Base-by-base conservation (phyloP, 2,888 invertebrate genomes). In the Helicoverpa assulta region DNA sequence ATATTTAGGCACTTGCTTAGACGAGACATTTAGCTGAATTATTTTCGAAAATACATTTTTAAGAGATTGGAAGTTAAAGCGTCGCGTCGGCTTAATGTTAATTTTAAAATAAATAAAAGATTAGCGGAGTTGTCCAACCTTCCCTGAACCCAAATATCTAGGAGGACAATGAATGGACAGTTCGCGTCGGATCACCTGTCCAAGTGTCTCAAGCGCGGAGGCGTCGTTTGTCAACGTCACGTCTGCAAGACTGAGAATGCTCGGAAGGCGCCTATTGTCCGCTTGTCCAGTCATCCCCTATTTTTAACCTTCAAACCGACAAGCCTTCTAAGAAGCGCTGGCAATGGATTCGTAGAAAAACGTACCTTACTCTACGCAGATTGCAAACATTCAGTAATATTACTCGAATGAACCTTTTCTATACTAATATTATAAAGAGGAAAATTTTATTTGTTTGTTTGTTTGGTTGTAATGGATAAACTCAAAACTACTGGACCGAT, bases 101-200 rank as follows among this genome's bases (percentile, higher is more conserved):
- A 52, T 60, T 50, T 26, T 19, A 16, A 51, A 63, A 78, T 82
- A 85, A 81, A 85, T 84, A 78, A 77, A 82, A 83, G 81, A 86
- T 85, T 77, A 80, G 78, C 66, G 59, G 64, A 51, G 76, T 77
- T 71, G 55, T 58, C 73, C 58, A 69, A 78, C 67, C 81, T 82
- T 73, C 79, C 78, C 81, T 78, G 78, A 81, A 84, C 84, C 82
- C 82, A 80, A 87, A 86, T 82, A 80, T 86, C 85, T 86, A 84
- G 76, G 84, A 80, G 85, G 86, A 86, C 91, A 90, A 91, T 90
- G 90, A 90, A 92, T 90, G 90, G 91, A 85, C 91, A 89, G 86
- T 84, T 89, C 90, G 82, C 85, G 81, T 86, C 88, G 90, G 89
- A 93, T 93, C 93, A 93, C 93, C 94, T 93, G 93, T 93, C 93